Evolutionary conservation across 2,888 invertebrate species (phyloP).

Genomic region (Labia minor): DNA sequence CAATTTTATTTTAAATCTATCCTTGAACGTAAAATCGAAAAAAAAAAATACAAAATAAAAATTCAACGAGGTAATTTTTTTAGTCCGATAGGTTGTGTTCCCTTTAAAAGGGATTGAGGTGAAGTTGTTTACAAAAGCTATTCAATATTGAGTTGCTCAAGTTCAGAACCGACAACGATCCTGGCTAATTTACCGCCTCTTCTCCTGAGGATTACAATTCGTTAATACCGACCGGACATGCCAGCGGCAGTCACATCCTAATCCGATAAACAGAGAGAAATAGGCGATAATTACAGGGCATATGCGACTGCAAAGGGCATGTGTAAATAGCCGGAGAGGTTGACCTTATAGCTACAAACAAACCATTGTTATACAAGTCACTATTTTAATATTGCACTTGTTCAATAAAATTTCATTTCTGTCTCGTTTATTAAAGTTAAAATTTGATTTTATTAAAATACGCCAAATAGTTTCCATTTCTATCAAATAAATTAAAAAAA

Average conservation of each 20-base stretch:
- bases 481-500: too few relatives aligned
- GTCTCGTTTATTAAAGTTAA: too few relatives aligned
- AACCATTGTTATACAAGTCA: not conserved
- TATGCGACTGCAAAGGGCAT: not conserved
- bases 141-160: not conserved
- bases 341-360: not conserved
- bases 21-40: too few relatives aligned
- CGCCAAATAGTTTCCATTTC: too few relatives aligned
- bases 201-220: conserved; percentile 7
- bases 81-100: too few relatives aligned
- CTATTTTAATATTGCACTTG: too few relatives aligned
- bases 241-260: not conserved
- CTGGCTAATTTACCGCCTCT: not conserved
- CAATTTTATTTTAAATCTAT: too few relatives aligned
- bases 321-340: not conserved
- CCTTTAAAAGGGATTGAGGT: too few relatives aligned
- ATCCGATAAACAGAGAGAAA: not conserved
- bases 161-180: not conserved
- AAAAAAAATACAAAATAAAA: too few relatives aligned
- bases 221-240: not conserved
- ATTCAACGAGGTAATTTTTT: too few relatives aligned
- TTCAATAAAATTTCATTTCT: too few relatives aligned
- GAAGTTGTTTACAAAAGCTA: not conserved
- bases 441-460: too few relatives aligned
- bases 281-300: not conserved